A percentile compares a stretch with the other conserved stretches of the same genome.
phyloP scores from a whole-genome alignment of 2,797 vertebrate genomes.

The Threskiornis aethiopicus region DNA sequence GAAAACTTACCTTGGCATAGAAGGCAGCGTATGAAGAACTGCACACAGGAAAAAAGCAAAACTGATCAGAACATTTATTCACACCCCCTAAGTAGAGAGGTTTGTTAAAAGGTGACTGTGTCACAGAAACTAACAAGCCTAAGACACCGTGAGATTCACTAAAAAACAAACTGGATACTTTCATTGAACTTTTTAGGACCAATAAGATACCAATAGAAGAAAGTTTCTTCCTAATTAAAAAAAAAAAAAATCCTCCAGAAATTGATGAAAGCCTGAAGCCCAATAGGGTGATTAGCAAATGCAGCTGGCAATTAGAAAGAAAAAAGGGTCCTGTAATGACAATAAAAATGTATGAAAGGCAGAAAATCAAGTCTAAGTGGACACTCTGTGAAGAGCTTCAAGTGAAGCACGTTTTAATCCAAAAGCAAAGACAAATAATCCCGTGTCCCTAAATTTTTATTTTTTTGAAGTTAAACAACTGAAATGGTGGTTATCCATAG shows the following conservation, averaged over 20 bases:
- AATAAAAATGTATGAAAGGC: not conserved
- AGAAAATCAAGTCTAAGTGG: not conserved
- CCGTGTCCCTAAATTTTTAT: no score
- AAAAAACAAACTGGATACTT: not conserved
- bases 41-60: not conserved
- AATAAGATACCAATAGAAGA: not conserved
- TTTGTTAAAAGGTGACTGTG: not conserved
- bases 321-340: not conserved
- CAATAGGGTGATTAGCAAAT: not conserved
- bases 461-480: not conserved
- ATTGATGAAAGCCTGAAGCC: not conserved
- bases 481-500: not conserved
- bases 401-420: not conserved
- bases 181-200: not conserved
- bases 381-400: not conserved
- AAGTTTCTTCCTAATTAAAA: not conserved
- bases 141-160: accelerated
- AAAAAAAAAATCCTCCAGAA: not conserved
- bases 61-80: not conserved
- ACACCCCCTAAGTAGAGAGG: accelerated
- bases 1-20: not conserved
- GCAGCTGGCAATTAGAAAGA: not conserved
- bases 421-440: not conserved
- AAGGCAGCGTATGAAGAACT: not conserved
- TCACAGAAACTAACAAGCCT: not conserved